A percentile compares a stretch with the other conserved stretches of the same genome.
Evolutionary conservation across 2,113 vertebrate species (phyloP).

Genomic region (Corydoras sp.): DNA sequence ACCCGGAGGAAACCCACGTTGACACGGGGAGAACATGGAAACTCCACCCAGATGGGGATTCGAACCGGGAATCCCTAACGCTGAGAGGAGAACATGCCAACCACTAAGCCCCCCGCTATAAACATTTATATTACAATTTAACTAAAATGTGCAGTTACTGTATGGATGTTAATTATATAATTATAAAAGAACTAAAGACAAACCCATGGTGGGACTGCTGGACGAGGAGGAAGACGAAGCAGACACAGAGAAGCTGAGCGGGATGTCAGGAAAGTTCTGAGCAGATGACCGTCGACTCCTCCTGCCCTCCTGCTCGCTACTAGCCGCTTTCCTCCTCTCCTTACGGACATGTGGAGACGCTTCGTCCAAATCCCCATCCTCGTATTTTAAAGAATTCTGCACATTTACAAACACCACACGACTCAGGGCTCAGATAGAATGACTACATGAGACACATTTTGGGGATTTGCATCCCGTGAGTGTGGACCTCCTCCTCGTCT

Average conservation of each 20-base stretch:
- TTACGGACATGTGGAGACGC: constrained; percentile 57
- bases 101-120: too few relatives aligned
- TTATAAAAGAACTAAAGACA: neutral
- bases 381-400: constrained; percentile 74
- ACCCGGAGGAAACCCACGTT: too few relatives aligned
- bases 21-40: too few relatives aligned
- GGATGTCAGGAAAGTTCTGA: constrained; percentile 51
- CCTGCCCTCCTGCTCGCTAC: constrained; percentile 69
- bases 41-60: too few relatives aligned
- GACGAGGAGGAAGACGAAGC: constrained; percentile 31
- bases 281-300: constrained; percentile 68
- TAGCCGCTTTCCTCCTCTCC: constrained; percentile 71
- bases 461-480: neutral
- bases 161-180: too few relatives aligned
- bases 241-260: constrained; percentile 14
- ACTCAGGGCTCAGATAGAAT: neutral
- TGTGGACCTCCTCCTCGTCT: neutral
- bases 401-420: neutral
- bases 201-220: constrained; percentile 28
- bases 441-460: neutral
- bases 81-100: too few relatives aligned
- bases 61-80: too few relatives aligned
- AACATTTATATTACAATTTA: too few relatives aligned
- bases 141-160: too few relatives aligned
- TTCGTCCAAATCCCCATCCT: constrained; percentile 77